Base-by-base conservation (phyloP, 2,888 invertebrate genomes). In the Crematogaster levior region DNA sequence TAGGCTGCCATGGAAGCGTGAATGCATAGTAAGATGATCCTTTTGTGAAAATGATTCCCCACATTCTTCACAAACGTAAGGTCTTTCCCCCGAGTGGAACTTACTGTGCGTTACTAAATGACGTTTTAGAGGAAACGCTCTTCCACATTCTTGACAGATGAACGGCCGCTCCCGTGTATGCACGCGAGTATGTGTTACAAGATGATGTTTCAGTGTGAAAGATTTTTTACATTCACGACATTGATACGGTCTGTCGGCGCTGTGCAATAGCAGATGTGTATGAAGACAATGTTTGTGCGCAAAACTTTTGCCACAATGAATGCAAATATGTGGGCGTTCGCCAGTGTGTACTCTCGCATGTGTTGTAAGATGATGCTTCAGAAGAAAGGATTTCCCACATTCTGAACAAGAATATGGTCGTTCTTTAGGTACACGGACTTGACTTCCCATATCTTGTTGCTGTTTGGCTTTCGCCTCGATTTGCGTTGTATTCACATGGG, bases 1-100 rank as follows among this genome's bases (percentile, higher is more conserved):
- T 92, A 99, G 96, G 9, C 99, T 99, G n/a, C 98, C 98, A 95
- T 99, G 98, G 95, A 98, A 98, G 85, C 98, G 95, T 83, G 97
- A 96, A 95, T 98, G 98, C 95, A 98, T 98, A 90, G 98, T 95
- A 66, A 98, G 96, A 93, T 98, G 98, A 94, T 98, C 98, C 93
- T 98, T 97, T 88, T 98, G 97, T 15, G 98, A 97, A 95, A 98
- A 98, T 84, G 98, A 98, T 95, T 99, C 99, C 3, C 97, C 97
- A 93, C 99, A 99, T 85, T 98, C 97, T 87, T 95, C 96, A 95
- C 98, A 98, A 93, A 99, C 97, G 92, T 96, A 97, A 1, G 98
- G 98, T 86, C 98, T 95, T 93, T 98, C 97, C 9, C 98, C 98
- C 37, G 97, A 97, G 94, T 98, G 98, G 94, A 97, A 97, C 95